Conservation (phyloP, 2,113 vertebrate species). For the Scytalopus superciliaris region DNA sequence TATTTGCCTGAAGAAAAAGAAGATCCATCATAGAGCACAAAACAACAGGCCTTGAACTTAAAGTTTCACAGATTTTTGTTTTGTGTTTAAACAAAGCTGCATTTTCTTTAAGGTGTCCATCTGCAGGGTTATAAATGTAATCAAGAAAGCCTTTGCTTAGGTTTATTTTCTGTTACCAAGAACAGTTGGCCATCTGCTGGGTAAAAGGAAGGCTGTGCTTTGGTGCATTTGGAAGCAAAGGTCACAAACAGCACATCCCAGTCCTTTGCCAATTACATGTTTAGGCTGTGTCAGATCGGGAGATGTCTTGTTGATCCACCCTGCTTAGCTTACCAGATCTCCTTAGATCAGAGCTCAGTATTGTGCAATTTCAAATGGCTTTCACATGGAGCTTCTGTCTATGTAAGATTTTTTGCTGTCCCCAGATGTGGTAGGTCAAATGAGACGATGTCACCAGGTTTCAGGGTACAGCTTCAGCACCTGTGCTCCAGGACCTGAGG, state of each 20-base stretch:
- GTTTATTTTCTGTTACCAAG: conserved; percentile 45
- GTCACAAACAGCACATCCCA: background rate
- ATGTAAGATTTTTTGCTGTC: background rate
- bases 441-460: background rate
- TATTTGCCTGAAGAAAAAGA: background rate
- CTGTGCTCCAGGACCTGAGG: background rate
- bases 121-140: conserved; percentile 18
- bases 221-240: conserved; percentile 7
- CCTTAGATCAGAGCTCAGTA: background rate
- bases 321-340: background rate
- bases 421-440: background rate
- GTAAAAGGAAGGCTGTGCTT: background rate
- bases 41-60: background rate
- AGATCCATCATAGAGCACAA: background rate
- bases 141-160: background rate
- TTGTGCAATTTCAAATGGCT: background rate
- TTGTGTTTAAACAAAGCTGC: conserved; percentile 13
- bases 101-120: conserved; percentile 9
- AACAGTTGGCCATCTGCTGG: conserved; percentile 17
- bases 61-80: background rate
- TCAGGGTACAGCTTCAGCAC: background rate
- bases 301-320: background rate
- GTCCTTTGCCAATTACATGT: background rate
- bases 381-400: background rate
- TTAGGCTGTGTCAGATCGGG: background rate